Evolutionary conservation across 2,797 vertebrate genomes (phyloP).

Genomic region (Arnoldichthys spilopterus): DNA sequence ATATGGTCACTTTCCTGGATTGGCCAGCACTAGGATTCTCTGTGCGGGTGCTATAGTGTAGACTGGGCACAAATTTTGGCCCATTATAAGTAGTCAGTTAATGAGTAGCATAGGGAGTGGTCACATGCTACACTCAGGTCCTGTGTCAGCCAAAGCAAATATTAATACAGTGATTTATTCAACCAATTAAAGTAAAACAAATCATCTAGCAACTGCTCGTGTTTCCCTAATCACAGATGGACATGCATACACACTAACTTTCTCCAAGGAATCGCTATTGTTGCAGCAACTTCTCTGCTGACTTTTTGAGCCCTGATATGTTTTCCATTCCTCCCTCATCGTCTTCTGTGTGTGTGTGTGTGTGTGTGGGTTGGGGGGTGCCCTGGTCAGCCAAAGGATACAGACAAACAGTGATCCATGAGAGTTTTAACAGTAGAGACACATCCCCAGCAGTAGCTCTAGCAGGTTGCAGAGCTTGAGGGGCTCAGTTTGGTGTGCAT

Average conservation of each 20-base stretch:
- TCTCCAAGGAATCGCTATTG: slow-evolving; percentile 9
- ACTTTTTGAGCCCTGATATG: slow-evolving; percentile 12
- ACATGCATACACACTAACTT: slow-evolving; percentile 44
- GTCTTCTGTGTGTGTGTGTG: slow-evolving; percentile 2
- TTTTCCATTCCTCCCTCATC: slow-evolving; percentile 34
- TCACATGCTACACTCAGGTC: slow-evolving; percentile 63
- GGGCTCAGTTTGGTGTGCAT: slow-evolving; percentile 19
- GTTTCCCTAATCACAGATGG: slow-evolving; percentile 42
- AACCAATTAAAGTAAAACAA: slow-evolving; percentile 79
- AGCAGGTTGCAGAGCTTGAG: slow-evolving; percentile 38
- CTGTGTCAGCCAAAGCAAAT: slow-evolving; percentile 69
- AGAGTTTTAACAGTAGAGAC: slow-evolving; percentile 42
- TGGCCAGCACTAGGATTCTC: not conserved
- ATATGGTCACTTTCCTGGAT: not conserved
- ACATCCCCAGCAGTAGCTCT: slow-evolving; percentile 3
- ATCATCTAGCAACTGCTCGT: slow-evolving; percentile 63
- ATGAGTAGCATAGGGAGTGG: slow-evolving; percentile 39
- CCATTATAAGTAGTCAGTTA: slow-evolving; percentile 39
- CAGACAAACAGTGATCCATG: slow-evolving; percentile 30
- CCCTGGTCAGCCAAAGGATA: slow-evolving; percentile 21
- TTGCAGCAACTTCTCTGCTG: slow-evolving; percentile 25
- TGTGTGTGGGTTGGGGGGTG: too few relatives aligned
- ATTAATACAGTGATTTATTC: slow-evolving; percentile 78
- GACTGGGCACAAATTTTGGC: slow-evolving; percentile 34
- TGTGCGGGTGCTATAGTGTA: not conserved